Conservation (phyloP, 2,888 invertebrate genomes). For the Cryptus viduatorius region DNA sequence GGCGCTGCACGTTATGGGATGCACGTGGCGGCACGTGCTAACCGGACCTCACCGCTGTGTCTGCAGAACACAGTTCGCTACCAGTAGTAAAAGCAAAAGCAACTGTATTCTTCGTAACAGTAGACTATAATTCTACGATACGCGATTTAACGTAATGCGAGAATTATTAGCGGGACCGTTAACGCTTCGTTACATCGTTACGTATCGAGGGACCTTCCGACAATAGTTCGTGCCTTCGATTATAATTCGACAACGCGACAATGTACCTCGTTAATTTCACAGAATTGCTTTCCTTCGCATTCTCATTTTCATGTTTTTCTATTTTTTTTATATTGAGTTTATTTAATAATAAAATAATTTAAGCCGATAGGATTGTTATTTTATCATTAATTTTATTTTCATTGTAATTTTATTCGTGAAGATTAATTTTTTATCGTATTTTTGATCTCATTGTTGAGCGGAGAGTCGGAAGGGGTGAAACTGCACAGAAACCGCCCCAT, state of each 20-base stretch:
- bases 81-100: conserved; percentile 36
- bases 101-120: conserved; percentile 50
- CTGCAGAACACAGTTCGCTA: conserved; percentile 1
- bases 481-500: no score
- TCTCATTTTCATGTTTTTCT: no score
- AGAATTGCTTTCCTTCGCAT: no score
- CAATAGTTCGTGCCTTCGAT: not conserved
- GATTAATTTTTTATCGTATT: no score
- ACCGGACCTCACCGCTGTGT: conserved; percentile 34
- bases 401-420: no score
- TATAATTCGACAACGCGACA: conserved; percentile 42
- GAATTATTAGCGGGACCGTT: conserved; percentile 68
- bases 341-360: no score
- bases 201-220: conserved; percentile 6
- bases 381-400: no score
- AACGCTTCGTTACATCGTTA: conserved; percentile 64
- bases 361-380: no score
- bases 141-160: conserved; percentile 67
- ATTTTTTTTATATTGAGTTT: no score
- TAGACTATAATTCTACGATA: conserved; percentile 40
- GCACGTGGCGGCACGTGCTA: conserved; percentile 71
- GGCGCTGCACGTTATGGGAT: conserved; percentile 12
- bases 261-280: conserved; percentile 54
- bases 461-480: no score
- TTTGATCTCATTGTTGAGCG: no score